Evolutionary conservation across 92 coral and sea anemone genomes (phyloP), one percentile per base, ranked within the genome.

Genomic region (Micromussa lordhowensis): DNA sequence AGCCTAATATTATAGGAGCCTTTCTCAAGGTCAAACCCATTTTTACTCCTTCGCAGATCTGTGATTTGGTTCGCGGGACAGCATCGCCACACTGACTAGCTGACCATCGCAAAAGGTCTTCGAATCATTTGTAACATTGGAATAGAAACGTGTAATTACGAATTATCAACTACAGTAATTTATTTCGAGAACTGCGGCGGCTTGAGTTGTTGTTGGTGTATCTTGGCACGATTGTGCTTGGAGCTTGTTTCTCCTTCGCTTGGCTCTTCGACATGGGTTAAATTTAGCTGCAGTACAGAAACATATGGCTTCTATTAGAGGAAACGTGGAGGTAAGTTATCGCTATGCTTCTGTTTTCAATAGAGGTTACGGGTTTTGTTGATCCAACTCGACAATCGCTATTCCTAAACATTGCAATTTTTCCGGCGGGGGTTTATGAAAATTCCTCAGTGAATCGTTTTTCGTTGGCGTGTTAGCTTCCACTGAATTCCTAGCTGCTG

Each of bases 301-400:
- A 91, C 92, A 91, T 93, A 93, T 93, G 96, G 96, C 96, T 93
- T 88, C 85, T 31, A 87, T 92, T 64, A 88, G 85, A 91, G 92
- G 87, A n/a, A 54, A 85, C 55, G 71, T 90, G 22, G 90, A 91
- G 96, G 96, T 93, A 85, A 80, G 91, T 61, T 31, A 29, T 81
- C 40, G 22, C 72, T 38, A 68, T 69, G 34, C 69, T 87, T 87
- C 70, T 80, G 26, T 68, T 87, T 63, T 59, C 40, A 40, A 63
- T 63, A 74, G 58, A 38, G 48, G 75, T 85, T 77, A 64, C 48
- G 57, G 48, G 72, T 73, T 73, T 86, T 77, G 89, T 86, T 86
- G 83, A 86, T 86, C 75, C 89, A 28, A 64, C 77, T 19, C 35
- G 30, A 86, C 83, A 86, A 86, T 77, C 34, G 51, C 83, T 77